Evolutionary conservation across 2,888 invertebrate genomes (phyloP), one percentile per base, ranked within the genome.

Genomic region (Leptarthrus brevirostris): DNA sequence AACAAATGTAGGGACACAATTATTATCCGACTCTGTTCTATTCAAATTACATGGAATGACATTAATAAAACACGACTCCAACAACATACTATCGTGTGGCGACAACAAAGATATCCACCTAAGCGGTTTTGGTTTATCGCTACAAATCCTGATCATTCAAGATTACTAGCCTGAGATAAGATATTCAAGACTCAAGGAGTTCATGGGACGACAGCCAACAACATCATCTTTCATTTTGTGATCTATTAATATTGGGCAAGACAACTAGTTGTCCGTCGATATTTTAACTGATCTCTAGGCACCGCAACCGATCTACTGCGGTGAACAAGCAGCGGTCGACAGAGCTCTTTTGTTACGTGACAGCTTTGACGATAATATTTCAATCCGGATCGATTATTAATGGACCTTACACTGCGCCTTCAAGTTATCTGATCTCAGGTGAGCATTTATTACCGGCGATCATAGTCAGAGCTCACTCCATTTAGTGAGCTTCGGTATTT

Each of bases 331-430:
- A 30, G 14, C 26, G 66, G 54, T 71, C 40, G 12, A 36, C 36
- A 54, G 36, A 26, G 54, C 24, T 40, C 44, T 54, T 54, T 72
- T 72, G 47, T 72, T 49, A 40, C 30, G 34, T 64, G 52, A 52
- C 52, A 70, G 52, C 47, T 52, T 61, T 16, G 30, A 72, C 49
- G 61, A 72, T 72, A 72, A 73, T 73, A 73, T 73, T 73, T 73
- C 64, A 73, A 73, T 73, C 64, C 24, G 47, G 49, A 53, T 73
- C 24, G 64, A 64, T 73, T 73, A 73, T 73, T 73, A 73, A 73
- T 73, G 73, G 40, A 58, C 49, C 66, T 16, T 14, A 49, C 54
- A 54, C 16, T 54, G 36, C 54, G 22, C 71, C 26, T 26, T 20
- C 20, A 12, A 20, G 20, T 70, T 54, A 40, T 54, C 54, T 71